Evolutionary conservation across 2,797 vertebrate species (phyloP).

Genomic region (Eurystomus glaucurus): DNA sequence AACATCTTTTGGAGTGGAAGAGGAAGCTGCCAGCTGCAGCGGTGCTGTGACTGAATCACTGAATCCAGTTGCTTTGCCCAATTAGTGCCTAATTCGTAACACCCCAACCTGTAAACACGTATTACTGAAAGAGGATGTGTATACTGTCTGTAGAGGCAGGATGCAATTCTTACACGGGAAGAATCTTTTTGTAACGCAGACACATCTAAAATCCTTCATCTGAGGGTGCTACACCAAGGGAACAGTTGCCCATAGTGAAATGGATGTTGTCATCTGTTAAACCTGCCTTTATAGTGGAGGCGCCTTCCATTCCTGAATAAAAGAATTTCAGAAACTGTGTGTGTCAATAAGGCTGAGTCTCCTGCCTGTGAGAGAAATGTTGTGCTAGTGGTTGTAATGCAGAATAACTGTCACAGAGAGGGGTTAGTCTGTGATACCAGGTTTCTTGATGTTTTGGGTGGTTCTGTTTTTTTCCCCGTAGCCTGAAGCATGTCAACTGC

Average conservation of each 20-base stretch:
- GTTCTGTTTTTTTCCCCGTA: no score
- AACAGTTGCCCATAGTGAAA: not conserved
- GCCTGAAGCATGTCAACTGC: no score
- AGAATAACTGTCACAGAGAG: not conserved
- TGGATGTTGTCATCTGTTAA: not conserved
- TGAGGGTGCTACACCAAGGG: not conserved
- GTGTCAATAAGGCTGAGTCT: not conserved
- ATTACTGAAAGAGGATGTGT: not conserved
- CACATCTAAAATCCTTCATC: not conserved
- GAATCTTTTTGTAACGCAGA: not conserved
- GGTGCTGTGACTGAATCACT: not conserved
- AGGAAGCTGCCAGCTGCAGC: not conserved
- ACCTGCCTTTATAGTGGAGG: fast-evolving
- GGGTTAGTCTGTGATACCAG: no score
- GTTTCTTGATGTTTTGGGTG: no score
- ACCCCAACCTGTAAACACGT: not conserved
- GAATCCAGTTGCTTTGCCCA: not conserved
- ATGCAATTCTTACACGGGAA: not conserved
- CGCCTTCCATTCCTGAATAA: not conserved
- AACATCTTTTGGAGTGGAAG: not conserved
- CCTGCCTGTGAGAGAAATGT: not conserved
- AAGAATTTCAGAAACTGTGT: not conserved
- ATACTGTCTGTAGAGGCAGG: not conserved
- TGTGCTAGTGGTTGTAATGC: no score
- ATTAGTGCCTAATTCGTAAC: not conserved